A percentile compares a stretch with the other conserved stretches of the same genome.
Evolutionary conservation across 2,797 vertebrate species (phyloP).

Genomic region (Anas flavirostris): DNA sequence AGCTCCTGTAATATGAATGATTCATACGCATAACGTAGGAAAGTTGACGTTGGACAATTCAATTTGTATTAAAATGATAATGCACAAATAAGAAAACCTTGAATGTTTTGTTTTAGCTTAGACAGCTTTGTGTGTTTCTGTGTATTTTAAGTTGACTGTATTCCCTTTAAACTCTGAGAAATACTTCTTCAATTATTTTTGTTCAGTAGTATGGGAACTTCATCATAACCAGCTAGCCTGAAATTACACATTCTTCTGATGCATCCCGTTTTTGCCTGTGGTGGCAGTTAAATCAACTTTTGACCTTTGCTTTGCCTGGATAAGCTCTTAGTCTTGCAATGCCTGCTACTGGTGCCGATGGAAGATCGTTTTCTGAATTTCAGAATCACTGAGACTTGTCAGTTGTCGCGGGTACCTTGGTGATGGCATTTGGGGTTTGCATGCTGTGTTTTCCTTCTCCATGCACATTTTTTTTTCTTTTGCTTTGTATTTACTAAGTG

Average conservation of each 20-base stretch:
- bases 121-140: neutral
- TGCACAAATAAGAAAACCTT: neutral
- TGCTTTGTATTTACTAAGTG: conserved; percentile 25
- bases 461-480: neutral
- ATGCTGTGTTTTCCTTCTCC: conserved; percentile 48
- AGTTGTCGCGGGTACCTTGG: neutral
- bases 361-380: neutral
- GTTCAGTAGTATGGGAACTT: neutral
- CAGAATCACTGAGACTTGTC: neutral
- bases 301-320: conserved; percentile 26
- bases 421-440: conserved; percentile 16
- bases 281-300: conserved; percentile 16
- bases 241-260: neutral
- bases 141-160: neutral
- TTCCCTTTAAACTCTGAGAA: neutral
- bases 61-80: neutral
- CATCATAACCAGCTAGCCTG: conserved; percentile 17
- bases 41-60: neutral
- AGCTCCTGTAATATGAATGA: neutral
- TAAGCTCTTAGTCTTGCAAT: neutral
- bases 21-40: neutral
- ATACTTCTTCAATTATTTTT: neutral
- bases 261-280: conserved; percentile 9
- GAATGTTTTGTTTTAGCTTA: neutral
- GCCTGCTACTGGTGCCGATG: neutral